These are phyloP conservation scores for Callospermophilus lateralis DNA, from an alignment of 2,113 vertebrate genomes.

Conservation along the genomic window DNA sequence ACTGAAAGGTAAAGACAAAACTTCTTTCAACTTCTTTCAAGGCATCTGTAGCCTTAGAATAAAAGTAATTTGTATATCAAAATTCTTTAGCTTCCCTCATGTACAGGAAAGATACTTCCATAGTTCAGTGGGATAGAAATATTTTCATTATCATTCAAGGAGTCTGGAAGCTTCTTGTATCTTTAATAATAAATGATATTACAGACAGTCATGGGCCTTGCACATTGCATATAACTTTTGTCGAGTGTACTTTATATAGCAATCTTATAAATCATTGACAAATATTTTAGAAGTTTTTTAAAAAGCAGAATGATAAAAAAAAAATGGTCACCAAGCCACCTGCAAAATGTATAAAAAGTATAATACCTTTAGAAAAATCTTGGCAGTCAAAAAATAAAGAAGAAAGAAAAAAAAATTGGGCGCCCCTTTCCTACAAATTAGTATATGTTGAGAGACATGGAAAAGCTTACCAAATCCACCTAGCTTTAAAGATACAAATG, in stretches of 20 bases:
- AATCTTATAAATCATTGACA: background rate
- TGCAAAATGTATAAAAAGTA: background rate
- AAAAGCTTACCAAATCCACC: background rate
- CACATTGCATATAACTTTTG: background rate
- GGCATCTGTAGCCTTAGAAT: background rate
- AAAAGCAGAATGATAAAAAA: constrained; percentile 13
- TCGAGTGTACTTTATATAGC: background rate
- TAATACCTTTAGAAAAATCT: background rate
- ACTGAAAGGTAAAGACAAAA: background rate
- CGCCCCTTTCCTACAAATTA: background rate
- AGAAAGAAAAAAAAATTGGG: background rate
- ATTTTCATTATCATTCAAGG: background rate
- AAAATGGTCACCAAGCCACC: background rate
- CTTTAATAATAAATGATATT: background rate
- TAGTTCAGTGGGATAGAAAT: background rate
- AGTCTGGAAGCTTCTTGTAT: background rate
- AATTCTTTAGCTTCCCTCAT: background rate
- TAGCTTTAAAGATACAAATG: background rate
- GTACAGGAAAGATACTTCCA: background rate
- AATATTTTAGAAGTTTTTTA: constrained; percentile 11
- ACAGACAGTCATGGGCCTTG: constrained; percentile 10
- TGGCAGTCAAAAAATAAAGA: no score
- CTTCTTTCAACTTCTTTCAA: background rate
- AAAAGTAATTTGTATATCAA: background rate
- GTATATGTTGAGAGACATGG: background rate